Evolutionary conservation across 2,113 vertebrate species (phyloP).

Genomic region (Oceanodroma tethys): DNA sequence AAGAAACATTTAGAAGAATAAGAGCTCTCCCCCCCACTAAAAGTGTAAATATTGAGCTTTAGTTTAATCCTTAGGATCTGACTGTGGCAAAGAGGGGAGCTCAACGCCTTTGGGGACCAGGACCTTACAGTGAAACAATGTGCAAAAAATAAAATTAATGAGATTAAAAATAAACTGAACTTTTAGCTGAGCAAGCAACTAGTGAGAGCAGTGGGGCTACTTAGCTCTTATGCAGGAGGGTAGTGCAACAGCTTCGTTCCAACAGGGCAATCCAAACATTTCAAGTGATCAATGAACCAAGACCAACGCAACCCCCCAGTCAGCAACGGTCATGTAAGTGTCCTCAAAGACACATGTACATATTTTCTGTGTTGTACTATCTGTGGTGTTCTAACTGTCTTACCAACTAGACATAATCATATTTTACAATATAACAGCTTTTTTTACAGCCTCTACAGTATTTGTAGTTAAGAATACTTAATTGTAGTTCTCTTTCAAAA

Average conservation of each 20-base stretch:
- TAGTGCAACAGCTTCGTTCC: background rate
- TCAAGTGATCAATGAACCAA: constrained; percentile 15
- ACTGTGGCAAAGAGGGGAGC: background rate
- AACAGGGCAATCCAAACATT: constrained; percentile 9
- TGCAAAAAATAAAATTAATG: background rate
- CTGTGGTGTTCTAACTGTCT: background rate
- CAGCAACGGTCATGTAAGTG: background rate
- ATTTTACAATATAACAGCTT: background rate
- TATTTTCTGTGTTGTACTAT: background rate
- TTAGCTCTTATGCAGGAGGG: background rate
- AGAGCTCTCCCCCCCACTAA: background rate
- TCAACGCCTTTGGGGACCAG: background rate
- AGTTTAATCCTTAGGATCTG: constrained; percentile 14
- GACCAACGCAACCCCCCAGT: background rate
- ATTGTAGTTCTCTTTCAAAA: background rate
- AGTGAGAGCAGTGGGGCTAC: background rate
- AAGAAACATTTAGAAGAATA: background rate
- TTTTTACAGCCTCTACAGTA: background rate
- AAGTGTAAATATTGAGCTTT: constrained; percentile 2
- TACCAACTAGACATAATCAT: background rate
- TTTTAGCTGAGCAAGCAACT: background rate
- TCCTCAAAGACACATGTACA: background rate
- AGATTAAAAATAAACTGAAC: background rate
- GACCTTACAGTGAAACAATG: background rate
- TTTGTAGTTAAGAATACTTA: background rate